Conservation (phyloP, 2,113 vertebrate genomes). For the Lutjanus erythropterus region DNA sequence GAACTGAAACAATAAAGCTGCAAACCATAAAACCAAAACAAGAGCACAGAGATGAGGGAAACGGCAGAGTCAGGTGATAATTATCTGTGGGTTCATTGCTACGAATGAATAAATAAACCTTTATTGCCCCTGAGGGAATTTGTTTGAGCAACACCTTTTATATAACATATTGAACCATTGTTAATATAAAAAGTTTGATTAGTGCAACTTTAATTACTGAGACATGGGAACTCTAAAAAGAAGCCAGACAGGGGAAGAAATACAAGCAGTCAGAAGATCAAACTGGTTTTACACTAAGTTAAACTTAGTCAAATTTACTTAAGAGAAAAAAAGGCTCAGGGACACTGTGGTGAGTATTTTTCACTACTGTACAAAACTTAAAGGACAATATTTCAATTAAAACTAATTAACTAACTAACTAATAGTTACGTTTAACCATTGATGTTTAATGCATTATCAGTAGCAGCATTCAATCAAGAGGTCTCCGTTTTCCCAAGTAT, state of each 20-base stretch:
- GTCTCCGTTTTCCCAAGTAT: no score
- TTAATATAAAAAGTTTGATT: not conserved
- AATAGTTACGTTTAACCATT: no score
- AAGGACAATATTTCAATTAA: no score
- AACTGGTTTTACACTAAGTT: not conserved
- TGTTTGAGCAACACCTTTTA: not conserved
- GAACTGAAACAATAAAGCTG: not conserved
- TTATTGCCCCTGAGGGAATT: no score
- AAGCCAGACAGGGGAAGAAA: not conserved
- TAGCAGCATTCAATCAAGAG: no score
- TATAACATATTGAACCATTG: not conserved
- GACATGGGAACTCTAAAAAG: not conserved
- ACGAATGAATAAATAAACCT: no score
- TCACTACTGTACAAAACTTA: no score
- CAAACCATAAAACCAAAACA: not conserved
- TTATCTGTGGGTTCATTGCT: not conserved
- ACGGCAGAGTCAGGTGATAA: no score
- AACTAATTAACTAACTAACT: no score
- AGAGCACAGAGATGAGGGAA: not conserved
- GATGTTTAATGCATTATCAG: no score
- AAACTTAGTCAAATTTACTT: not conserved
- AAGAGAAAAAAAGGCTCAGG: not conserved
- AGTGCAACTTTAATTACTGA: not conserved
- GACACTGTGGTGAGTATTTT: no score
- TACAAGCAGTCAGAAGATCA: not conserved